Conservation (phyloP, 2,888 invertebrate species). For the Aleiodes alternator region DNA sequence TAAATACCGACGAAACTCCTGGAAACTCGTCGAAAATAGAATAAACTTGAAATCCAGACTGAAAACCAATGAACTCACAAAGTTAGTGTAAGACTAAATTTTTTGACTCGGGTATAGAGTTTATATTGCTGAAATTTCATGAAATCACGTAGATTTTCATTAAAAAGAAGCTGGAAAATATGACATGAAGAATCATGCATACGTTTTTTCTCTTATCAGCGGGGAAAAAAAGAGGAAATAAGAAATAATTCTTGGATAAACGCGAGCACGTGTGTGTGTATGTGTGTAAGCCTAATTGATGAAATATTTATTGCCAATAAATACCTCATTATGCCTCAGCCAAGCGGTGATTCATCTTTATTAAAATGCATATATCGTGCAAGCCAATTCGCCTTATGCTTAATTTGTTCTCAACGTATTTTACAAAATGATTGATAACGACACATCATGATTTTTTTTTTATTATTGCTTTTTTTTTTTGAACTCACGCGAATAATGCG, state of each 20-base stretch:
- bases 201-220: too few species aligned
- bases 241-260: not conserved
- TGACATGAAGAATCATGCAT: not conserved
- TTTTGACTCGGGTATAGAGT: too few species aligned
- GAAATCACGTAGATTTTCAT: not conserved
- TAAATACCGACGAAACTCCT: too few species aligned
- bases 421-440: slow-evolving; percentile 53
- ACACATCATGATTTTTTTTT: not conserved
- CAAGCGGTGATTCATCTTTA: slow-evolving; percentile 59
- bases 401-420: slow-evolving; percentile 61
- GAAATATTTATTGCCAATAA: slow-evolving; percentile 64
- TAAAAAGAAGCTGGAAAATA: not conserved
- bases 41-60: too few species aligned
- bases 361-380: slow-evolving; percentile 53
- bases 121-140: too few species aligned
- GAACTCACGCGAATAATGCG: slow-evolving; percentile 45
- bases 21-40: too few species aligned
- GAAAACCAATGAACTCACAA: too few species aligned
- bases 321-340: slow-evolving; percentile 60
- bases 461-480: not conserved
- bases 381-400: slow-evolving; percentile 42
- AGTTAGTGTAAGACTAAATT: too few species aligned
- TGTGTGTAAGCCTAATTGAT: slow-evolving; percentile 60
- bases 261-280: slow-evolving; percentile 2
- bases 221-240: too few species aligned